These are phyloP conservation scores for Eupithecia centaureata DNA, from an alignment of 2,888 invertebrate species.

Conservation along the genomic window DNA sequence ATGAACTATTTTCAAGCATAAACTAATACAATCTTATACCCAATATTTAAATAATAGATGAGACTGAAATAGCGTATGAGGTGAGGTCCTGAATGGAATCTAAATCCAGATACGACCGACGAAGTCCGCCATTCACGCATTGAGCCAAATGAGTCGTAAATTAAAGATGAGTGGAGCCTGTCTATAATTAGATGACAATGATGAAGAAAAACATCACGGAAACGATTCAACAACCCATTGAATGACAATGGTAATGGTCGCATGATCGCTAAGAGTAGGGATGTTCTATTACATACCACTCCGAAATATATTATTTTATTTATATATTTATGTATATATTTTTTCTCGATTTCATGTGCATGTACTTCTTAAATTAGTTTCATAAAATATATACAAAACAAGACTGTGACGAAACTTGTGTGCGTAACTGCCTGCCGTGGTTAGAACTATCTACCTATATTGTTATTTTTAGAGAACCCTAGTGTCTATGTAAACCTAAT, in stretches of 20 bases:
- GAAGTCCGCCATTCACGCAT: neutral
- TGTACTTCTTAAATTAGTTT: no score
- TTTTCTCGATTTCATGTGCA: neutral
- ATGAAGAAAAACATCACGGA: slow-evolving; percentile 41
- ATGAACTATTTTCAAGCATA: neutral
- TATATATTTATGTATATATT: no score
- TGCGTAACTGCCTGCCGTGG: no score
- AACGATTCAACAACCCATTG: slow-evolving; percentile 37
- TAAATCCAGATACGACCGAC: neutral
- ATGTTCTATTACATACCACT: neutral
- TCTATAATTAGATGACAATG: slow-evolving; percentile 44
- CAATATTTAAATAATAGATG: neutral
- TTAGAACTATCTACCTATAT: no score
- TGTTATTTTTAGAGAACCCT: no score
- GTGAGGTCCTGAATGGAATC: neutral
- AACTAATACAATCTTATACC: no score
- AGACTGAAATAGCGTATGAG: neutral
- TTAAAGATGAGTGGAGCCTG: slow-evolving; percentile 21
- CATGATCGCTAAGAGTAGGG: slow-evolving; percentile 15
- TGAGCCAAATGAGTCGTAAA: neutral
- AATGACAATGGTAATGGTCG: slow-evolving; percentile 37
- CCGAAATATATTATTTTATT: neutral
- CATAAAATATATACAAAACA: no score
- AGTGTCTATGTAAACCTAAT: no score
- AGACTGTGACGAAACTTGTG: no score